These are phyloP conservation scores for Sepiola atlantica DNA, from an alignment of 2,888 invertebrate genomes.

Conservation along the genomic window DNA sequence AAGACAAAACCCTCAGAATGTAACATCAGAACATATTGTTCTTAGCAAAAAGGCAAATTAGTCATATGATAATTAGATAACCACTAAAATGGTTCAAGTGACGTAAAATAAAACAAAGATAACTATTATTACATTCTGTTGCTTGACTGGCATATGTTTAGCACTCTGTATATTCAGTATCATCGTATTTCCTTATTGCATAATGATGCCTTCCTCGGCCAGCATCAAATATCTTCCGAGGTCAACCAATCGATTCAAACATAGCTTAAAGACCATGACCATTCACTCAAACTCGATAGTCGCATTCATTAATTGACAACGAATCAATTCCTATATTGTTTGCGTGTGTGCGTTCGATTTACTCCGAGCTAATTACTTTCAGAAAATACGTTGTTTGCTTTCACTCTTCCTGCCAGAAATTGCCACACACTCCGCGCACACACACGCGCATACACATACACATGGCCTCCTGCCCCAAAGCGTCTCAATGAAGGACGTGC, in stretches of 20 bases:
- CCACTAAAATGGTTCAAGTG: too few species aligned
- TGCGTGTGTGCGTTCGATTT: background rate
- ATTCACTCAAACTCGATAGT: background rate
- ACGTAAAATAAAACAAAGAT: too few species aligned
- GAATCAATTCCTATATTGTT: background rate
- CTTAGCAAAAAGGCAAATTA: too few species aligned
- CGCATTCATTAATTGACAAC: background rate
- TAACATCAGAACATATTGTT: too few species aligned
- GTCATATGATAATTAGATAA: too few species aligned
- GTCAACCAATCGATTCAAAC: background rate
- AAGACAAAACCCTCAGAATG: too few species aligned
- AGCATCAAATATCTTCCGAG: background rate
- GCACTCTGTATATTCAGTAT: too few species aligned
- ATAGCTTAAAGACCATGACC: conserved; percentile 32
- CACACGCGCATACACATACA: background rate
- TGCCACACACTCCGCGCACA: background rate
- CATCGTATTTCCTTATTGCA: too few species aligned
- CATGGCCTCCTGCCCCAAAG: too few species aligned
- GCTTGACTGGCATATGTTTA: too few species aligned
- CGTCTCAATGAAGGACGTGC: background rate
- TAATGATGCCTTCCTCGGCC: too few species aligned
- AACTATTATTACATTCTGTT: too few species aligned
- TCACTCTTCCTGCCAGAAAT: background rate
- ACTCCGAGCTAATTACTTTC: background rate
- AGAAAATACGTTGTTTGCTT: background rate